Evolutionary conservation across 2,113 vertebrate species (phyloP).

Genomic region (Collichthys lucidus): DNA sequence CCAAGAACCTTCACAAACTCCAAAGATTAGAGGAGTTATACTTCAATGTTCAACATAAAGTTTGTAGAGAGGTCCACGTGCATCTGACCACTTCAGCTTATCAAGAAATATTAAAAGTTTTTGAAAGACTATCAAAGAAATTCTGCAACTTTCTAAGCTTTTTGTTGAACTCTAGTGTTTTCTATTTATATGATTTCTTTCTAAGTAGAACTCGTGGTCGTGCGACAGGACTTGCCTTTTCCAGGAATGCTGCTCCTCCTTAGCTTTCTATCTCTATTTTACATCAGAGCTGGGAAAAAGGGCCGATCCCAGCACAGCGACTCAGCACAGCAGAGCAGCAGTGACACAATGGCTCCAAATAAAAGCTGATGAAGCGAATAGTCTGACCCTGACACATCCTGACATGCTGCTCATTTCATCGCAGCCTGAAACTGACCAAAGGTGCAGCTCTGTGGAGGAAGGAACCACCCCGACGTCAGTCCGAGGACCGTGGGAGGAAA

Average conservation of each 20-base stretch:
- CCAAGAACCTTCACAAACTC: too few relatives aligned
- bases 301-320: conserved; percentile 54
- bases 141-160: too few relatives aligned
- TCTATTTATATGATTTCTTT: neutral
- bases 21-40: neutral
- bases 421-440: neutral
- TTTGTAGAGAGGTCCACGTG: neutral
- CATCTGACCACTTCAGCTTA: too few relatives aligned
- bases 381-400: conserved; percentile 57
- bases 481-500: neutral
- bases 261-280: conserved; percentile 10
- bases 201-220: too few relatives aligned
- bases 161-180: neutral
- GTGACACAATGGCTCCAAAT: conserved; percentile 50
- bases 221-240: conserved; percentile 15
- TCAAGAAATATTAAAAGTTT: neutral
- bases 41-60: neutral
- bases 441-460: neutral
- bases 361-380: conserved; percentile 67
- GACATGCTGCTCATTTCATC: conserved; percentile 28
- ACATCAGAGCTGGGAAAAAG: conserved; percentile 45
- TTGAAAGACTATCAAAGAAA: neutral
- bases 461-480: neutral
- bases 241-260: conserved; percentile 40
- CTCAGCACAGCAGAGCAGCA: conserved; percentile 40